Base-by-base conservation (phyloP, 64 coral and sea anemone species). In the Astreopora myriophthalma region DNA sequence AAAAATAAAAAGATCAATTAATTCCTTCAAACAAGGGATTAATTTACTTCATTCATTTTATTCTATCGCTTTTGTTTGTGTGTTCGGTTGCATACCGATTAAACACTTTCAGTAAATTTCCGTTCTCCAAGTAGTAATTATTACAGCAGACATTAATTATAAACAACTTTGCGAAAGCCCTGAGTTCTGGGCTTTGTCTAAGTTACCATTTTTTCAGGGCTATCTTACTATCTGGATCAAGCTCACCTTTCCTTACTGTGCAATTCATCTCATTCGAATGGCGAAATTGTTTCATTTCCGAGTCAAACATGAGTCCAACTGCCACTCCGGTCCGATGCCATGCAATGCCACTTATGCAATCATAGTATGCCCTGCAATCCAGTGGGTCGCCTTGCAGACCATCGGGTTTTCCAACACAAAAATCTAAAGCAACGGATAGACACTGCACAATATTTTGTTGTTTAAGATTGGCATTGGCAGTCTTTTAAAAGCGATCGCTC, bases 351-450 rank as follows among this genome's bases (percentile, higher is more conserved):
- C n/a, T 31, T 5, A 24, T 8, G 30, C 79, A 83, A 19, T 83
- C 79, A 83, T 83, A 83, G 61, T 65, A 83, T 13, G 52, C 48
- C 17, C 79, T 62, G 79, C 79, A 83, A 32, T 83, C 79, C 31
- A 63, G 23, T 36, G 79, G 79, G 32, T 83, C 79, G 37, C 17
- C 57, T 6, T 83, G 57, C 79, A 83, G 36, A 38, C 79, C 79
- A 83, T 34, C 34, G 3, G 34, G 19, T 83, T 83, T 83, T n/a
- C 57, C 79, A n/a, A 62, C n/a, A 83, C 79, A 83, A 83, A 83
- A 83, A 24, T 37, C 79, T 83, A 22, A 24, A 24, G 34, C 19
- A 73, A 73, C 52, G 24, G 5, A 20, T 58, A 58, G 13, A 12
- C 10, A 13, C 16, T 8, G 0, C 40, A 44, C 6, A 44, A 8